Conservation (phyloP, 2,113 vertebrate genomes). For the Nestor notabilis region DNA sequence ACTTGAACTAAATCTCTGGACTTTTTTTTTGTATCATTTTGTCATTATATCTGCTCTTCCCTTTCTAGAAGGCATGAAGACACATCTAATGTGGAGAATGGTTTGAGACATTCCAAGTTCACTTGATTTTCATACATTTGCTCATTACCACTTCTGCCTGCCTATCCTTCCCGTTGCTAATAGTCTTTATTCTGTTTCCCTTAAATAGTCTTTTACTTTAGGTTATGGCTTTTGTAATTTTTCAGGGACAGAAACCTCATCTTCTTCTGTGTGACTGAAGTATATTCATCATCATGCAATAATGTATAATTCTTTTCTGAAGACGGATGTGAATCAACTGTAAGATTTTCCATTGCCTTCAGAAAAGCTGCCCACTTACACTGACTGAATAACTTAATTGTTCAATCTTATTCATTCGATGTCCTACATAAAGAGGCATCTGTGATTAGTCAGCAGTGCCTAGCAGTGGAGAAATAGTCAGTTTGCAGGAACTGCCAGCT, state of each 20-base stretch:
- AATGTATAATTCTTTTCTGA: background rate
- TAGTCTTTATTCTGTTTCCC: background rate
- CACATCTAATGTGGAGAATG: background rate
- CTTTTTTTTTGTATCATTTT: background rate
- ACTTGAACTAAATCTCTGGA: background rate
- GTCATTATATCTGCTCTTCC: background rate
- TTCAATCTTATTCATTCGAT: background rate
- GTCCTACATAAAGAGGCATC: background rate
- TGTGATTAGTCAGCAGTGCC: background rate
- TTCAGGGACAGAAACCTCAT: background rate
- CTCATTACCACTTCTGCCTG: background rate
- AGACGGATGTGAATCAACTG: background rate
- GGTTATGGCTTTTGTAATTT: background rate
- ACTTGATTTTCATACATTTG: background rate
- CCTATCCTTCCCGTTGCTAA: background rate
- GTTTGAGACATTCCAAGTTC: background rate
- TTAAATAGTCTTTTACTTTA: background rate
- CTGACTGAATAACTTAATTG: background rate
- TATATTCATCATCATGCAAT: background rate
- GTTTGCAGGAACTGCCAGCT: background rate
- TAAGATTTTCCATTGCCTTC: background rate
- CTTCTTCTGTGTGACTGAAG: background rate
- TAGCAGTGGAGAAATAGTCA: background rate
- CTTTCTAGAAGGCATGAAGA: background rate
- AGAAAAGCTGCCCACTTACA: background rate